Evolutionary conservation across 2,113 vertebrate species (phyloP).

Genomic region (Larimichthys crocea): DNA sequence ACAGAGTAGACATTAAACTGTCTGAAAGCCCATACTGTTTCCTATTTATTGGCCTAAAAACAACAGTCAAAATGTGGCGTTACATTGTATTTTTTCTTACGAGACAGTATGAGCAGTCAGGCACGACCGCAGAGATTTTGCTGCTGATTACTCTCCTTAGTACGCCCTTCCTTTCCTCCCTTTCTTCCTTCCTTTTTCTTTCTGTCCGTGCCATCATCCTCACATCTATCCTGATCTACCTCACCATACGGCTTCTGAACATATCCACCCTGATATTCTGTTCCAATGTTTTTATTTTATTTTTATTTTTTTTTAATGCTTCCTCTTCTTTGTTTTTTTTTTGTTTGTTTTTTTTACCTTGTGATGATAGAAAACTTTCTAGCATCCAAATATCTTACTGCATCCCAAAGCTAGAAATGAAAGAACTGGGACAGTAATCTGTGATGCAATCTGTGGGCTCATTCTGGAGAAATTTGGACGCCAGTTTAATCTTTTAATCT

Average conservation of each 20-base stretch:
- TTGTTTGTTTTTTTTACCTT: constrained; percentile 9
- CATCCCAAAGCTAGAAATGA: constrained; percentile 55
- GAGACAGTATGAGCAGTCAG: constrained; percentile 50
- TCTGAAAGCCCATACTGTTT: constrained; percentile 62
- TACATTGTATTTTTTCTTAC: too few relatives aligned
- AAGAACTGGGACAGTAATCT: constrained; percentile 22
- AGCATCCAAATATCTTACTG: constrained; percentile 1
- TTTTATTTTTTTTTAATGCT: background rate
- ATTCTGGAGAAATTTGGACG: background rate
- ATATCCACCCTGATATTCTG: constrained; percentile 19
- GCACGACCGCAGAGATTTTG: constrained; percentile 27
- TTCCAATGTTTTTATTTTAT: constrained; percentile 9
- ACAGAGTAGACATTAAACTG: constrained; percentile 33
- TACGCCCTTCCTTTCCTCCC: constrained; percentile 55
- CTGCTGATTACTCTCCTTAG: constrained; percentile 51
- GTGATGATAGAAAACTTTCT: constrained; percentile 15
- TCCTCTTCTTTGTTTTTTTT: background rate
- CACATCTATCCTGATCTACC: constrained; percentile 53
- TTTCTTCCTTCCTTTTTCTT: constrained; percentile 51
- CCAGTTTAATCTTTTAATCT: background rate
- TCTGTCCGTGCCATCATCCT: constrained; percentile 59
- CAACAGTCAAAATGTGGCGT: too few relatives aligned
- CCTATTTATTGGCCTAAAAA: background rate
- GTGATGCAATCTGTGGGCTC: background rate
- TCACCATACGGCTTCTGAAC: constrained; percentile 23